phyloP scores from a whole-genome alignment of 2,113 vertebrate species.

The Actinemys pallida region DNA sequence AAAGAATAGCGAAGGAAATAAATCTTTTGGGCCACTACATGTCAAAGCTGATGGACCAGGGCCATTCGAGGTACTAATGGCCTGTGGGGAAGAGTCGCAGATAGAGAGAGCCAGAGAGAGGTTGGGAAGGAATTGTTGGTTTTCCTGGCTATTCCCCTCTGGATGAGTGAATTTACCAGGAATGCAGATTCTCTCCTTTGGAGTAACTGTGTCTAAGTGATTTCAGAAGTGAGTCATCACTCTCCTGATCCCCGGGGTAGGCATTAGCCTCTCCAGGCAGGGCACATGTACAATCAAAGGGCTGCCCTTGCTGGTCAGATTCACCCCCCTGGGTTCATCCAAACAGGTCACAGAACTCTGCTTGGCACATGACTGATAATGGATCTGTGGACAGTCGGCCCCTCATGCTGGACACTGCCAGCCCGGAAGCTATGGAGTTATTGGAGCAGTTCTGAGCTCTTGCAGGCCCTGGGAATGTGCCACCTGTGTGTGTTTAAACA shows the following conservation, averaged over 20 bases:
- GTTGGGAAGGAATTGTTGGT: background rate
- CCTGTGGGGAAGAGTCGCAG: background rate
- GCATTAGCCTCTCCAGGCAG: too few species aligned
- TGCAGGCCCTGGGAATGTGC: background rate
- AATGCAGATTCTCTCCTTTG: background rate
- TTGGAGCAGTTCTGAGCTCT: background rate
- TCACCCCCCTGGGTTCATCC: fast-evolving
- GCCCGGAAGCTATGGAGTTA: background rate
- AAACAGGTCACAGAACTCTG: too few species aligned
- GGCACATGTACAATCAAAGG: background rate
- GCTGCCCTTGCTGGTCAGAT: background rate
- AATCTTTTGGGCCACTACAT: background rate
- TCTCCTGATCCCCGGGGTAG: background rate
- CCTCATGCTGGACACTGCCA: background rate
- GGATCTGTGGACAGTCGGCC: background rate
- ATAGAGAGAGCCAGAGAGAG: background rate
- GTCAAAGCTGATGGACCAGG: background rate
- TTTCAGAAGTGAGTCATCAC: background rate
- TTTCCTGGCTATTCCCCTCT: background rate
- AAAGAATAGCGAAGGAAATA: background rate
- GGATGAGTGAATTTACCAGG: background rate
- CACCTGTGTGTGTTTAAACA: background rate
- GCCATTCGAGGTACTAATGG: too few species aligned
- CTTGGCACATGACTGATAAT: too few species aligned
- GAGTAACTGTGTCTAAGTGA: background rate